A percentile compares a stretch with the other conserved stretches of the same genome.
These are phyloP conservation scores for Prinia subflava DNA, from an alignment of 2,113 vertebrate genomes.

Conservation along the genomic window DNA sequence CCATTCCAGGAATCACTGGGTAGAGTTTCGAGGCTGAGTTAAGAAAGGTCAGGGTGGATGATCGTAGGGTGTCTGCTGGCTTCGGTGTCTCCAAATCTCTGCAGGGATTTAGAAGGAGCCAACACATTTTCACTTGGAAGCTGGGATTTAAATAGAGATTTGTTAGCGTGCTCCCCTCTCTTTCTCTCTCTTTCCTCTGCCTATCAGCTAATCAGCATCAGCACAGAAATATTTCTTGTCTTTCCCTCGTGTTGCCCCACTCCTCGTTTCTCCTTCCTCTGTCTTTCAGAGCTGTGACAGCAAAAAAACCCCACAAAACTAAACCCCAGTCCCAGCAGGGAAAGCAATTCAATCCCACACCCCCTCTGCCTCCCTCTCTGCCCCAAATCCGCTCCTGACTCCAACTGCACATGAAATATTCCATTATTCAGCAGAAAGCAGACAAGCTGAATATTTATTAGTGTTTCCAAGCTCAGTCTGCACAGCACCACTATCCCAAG, in stretches of 20 bases:
- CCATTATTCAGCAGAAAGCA: neutral
- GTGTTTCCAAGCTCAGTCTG: neutral
- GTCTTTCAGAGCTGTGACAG: neutral
- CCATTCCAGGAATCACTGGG: constrained; percentile 47
- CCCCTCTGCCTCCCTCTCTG: neutral
- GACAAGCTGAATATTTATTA: neutral
- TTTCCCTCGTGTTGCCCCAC: neutral
- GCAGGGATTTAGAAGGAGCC: constrained; percentile 56
- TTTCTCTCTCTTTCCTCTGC: neutral
- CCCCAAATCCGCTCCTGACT: neutral
- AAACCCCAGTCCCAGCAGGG: neutral
- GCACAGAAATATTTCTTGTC: neutral
- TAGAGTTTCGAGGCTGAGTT: constrained; percentile 50
- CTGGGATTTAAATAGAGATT: constrained; percentile 18
- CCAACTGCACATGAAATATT: neutral
- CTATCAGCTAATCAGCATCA: neutral
- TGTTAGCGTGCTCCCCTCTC: neutral
- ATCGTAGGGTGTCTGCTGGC: constrained; percentile 39
- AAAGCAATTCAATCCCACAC: neutral
- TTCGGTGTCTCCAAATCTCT: constrained; percentile 29
- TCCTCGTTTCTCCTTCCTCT: neutral
- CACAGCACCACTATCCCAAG: neutral
- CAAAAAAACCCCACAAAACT: neutral
- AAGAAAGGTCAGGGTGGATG: constrained; percentile 50
- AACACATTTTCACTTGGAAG: constrained; percentile 65